Evolutionary conservation across 2,888 invertebrate species (phyloP), one percentile per base, ranked within the genome.

Genomic region (Cloeon dipterum): DNA sequence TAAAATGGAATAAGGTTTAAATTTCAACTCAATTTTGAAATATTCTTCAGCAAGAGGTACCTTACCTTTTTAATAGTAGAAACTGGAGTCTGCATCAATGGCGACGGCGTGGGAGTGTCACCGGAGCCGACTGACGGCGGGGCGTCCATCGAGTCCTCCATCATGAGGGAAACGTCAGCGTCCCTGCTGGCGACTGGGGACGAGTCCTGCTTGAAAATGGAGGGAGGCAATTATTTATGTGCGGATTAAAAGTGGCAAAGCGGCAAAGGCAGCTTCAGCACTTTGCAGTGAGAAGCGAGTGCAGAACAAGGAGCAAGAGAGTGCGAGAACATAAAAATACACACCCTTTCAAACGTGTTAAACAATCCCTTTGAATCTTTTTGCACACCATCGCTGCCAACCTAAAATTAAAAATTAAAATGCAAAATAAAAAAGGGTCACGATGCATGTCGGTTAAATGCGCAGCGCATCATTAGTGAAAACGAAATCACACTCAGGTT

Each of bases 101-200:
- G 39, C 19, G 42, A 19, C 18, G 67, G 68, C 2, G 66, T 60
- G 4, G 73, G 69, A 1, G 70, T 70, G 26, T 75, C 72, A n/a
- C 74, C 76, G 3, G 83, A 83, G 34, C 76, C 79, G 11, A 85
- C 70, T 1, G 85, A 83, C 2, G 69, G 68, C 51, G 85, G 67
- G 54, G 25, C 74, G 52, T 83, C 82, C 47, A 81, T 57, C 0
- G 82, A 82, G 51, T 82, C 82, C 49, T 83, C 83, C 48, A 77
- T 62, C 42, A 74, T 52, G 54, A 53, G 33, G 42, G 29, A 29
- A 11, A 34, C 43, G 45, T 55, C 48, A 38, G 47, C 42, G 39
- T 49, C 47, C 34, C 48, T 7, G 5, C 7, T 29, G 5, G 29
- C 16, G 36, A 61, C 48, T 11, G 63, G 62, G 4, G 63, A 63